These are phyloP conservation scores for Centropus bengalensis DNA, from an alignment of 2,113 vertebrate species.

Conservation along the genomic window DNA sequence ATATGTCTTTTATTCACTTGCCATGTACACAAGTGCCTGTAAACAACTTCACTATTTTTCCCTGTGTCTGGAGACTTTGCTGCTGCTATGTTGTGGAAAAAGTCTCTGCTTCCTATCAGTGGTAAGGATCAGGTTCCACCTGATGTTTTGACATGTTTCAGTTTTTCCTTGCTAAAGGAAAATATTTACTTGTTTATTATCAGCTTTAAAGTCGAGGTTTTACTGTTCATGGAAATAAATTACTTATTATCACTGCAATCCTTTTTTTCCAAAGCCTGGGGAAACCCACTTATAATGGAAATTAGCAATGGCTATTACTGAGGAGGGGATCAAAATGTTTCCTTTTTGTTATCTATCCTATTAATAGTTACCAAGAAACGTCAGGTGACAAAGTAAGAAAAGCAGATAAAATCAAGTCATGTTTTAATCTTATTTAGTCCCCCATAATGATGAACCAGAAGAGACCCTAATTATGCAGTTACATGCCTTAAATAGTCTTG, in stretches of 20 bases:
- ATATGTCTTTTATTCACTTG: background rate
- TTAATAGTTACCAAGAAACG: slow-evolving; percentile 53
- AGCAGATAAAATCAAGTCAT: slow-evolving; percentile 2
- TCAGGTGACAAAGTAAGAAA: slow-evolving; percentile 17
- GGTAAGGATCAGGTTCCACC: slow-evolving; percentile 6
- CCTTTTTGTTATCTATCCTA: slow-evolving; percentile 49
- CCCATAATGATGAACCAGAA: slow-evolving; percentile 22
- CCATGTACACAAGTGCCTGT: background rate
- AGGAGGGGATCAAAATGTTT: slow-evolving; percentile 42
- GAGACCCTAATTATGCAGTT: slow-evolving; percentile 32
- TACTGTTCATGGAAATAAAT: slow-evolving; percentile 44
- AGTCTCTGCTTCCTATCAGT: background rate
- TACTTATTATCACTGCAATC: slow-evolving; percentile 33
- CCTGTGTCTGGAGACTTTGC: background rate
- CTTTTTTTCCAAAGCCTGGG: slow-evolving; percentile 57
- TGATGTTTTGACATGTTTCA: slow-evolving; percentile 19
- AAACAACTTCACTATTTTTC: background rate
- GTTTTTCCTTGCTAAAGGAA: slow-evolving; percentile 8
- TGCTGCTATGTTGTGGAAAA: background rate
- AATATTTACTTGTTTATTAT: slow-evolving; percentile 44
- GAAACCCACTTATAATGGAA: slow-evolving; percentile 60
- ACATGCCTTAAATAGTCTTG: slow-evolving; percentile 14
- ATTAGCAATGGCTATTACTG: slow-evolving; percentile 15
- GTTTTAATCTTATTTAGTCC: slow-evolving; percentile 25
- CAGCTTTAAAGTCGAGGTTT: background rate